Percentiles rank a stretch among this genome's conserved stretches.
Evolutionary conservation across 2,888 invertebrate species (phyloP).

Genomic region (Stenurella melanura): DNA sequence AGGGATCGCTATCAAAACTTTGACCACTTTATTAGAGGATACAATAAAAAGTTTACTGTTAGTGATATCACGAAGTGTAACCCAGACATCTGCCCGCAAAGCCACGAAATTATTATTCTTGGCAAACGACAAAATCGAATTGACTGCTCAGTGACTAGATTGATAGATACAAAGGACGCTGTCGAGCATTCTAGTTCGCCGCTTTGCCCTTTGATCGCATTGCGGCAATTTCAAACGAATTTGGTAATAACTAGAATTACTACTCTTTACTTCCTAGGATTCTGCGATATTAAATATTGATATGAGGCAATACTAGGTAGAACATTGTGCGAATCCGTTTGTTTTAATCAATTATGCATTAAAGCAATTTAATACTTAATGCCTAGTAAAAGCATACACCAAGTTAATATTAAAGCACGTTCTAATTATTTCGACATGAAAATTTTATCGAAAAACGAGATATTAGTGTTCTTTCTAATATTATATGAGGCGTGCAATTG

Average conservation of each 20-base stretch:
- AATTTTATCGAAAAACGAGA: too few species aligned
- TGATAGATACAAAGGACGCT: slow-evolving; percentile 40
- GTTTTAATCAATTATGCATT: not conserved
- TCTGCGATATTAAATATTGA: slow-evolving; percentile 4
- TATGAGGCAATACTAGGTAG: slow-evolving; percentile 1
- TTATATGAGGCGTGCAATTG: too few species aligned
- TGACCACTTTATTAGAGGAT: not conserved
- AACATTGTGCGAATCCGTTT: not conserved
- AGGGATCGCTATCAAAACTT: not conserved
- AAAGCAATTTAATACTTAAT: too few species aligned
- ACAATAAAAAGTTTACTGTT: not conserved
- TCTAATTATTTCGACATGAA: not conserved
- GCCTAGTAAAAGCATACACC: not conserved
- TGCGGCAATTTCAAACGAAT: slow-evolving; percentile 35
- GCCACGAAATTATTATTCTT: slow-evolving; percentile 37
- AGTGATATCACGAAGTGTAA: not conserved
- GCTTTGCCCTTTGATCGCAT: slow-evolving; percentile 24
- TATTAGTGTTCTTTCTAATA: too few species aligned
- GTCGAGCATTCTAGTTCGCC: slow-evolving; percentile 21
- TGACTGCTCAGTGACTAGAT: slow-evolving; percentile 38
- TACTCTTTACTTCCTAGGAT: slow-evolving; percentile 17
- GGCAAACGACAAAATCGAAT: slow-evolving; percentile 36
- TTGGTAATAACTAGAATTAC: slow-evolving; percentile 35
- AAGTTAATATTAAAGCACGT: not conserved
- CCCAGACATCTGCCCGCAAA: not conserved